Base-by-base conservation (phyloP, 2,888 invertebrate species). In the Scrobipalpa atriplicella region DNA sequence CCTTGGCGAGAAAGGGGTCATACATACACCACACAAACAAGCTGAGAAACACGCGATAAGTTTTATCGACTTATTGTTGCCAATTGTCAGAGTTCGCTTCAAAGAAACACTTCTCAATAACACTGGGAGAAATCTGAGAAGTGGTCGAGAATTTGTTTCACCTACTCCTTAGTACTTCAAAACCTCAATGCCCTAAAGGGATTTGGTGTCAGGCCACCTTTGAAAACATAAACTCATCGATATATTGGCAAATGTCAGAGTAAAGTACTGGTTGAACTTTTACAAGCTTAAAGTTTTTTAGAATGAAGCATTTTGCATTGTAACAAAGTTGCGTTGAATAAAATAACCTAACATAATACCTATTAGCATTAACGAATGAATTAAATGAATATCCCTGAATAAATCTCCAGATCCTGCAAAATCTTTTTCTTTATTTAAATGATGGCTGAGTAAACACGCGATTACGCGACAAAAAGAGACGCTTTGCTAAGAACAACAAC, bases 21-120 rank as follows among this genome's bases (percentile, higher is more conserved):
- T 16, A 58, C 56, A 39, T 56, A 54, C 56, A 52, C 19, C 19
- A 41, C 65, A 62, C 70, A 72, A 76, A 75, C 75, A 78, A 78
- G 78, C 78, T 74, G 76, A 76, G 75, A 74, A 79, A 72, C 75
- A 77, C 74, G 79, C 83, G 79, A 85, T 87, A 85, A 83, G 73
- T 87, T 91, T 91, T 91, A 91, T 90, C 83, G 89, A 72, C 70
- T 83, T 83, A 91, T 91, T 90, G 89, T 90, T 89, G 76, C 79
- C 79, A 78, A 75, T 73, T 74, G 73, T 72, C 74, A 72, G 72
- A 73, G 73, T 73, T 72, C 75, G 75, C 71, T 77, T 75, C 71
- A 75, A 72, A 67, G 66, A 75, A 84, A 84, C 82, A 81, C 81
- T 77, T 71, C 74, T 70, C 78, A 82, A 85, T 86, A 85, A 87